A percentile compares a stretch with the other conserved stretches of the same genome.
Conservation (phyloP, 1,140 invertebrate species). For the Drosophila punjabiensis region DNA sequence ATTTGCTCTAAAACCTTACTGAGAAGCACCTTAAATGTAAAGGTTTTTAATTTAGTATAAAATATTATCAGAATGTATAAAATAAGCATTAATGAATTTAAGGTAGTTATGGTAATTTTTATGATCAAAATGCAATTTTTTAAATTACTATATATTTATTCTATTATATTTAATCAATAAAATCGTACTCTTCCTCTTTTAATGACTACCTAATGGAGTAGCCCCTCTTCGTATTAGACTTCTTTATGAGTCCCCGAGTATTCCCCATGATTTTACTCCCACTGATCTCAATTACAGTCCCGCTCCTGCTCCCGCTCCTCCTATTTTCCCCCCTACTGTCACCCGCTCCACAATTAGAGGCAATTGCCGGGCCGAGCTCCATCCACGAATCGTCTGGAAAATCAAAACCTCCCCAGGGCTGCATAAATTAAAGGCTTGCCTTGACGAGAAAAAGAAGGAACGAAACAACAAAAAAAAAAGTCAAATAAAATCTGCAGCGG, state of each 20-base stretch:
- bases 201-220: background rate
- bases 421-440: constrained; percentile 83
- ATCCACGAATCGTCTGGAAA: constrained; percentile 51
- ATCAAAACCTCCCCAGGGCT: constrained; percentile 78
- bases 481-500: constrained; percentile 44
- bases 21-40: too few relatives aligned
- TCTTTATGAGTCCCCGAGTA: constrained; percentile 8
- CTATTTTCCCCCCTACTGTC: constrained; percentile 4
- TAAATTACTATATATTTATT: too few relatives aligned
- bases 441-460: constrained; percentile 39
- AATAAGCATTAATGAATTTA: too few relatives aligned
- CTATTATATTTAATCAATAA: too few relatives aligned
- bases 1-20: too few relatives aligned
- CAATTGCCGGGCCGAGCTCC: constrained; percentile 44
- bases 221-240: background rate
- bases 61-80: too few relatives aligned
- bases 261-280: constrained; percentile 21
- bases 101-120: too few relatives aligned
- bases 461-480: background rate
- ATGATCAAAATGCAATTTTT: too few relatives aligned
- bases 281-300: constrained; percentile 58
- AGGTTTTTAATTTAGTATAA: too few relatives aligned
- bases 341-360: constrained; percentile 51
- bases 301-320: background rate
- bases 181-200: background rate